Evolutionary conservation across 2,888 invertebrate species (phyloP).

Genomic region (Notodonta ziczac): DNA sequence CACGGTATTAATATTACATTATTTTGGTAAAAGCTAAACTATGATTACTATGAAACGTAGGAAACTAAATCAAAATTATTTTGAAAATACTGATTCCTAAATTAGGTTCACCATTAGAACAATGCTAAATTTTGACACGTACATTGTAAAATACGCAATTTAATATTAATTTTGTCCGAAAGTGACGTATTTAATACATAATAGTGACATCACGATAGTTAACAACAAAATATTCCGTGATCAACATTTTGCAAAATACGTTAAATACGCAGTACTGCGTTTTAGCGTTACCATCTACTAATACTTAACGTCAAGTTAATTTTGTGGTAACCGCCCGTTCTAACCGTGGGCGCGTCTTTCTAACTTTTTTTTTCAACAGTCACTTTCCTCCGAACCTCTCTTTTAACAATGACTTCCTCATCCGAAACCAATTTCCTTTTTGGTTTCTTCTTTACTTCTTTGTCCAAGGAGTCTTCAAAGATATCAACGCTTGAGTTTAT

Average conservation of each 20-base stretch:
- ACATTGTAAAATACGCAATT: no score
- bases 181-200: no score
- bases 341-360: conserved; percentile 67
- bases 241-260: background rate
- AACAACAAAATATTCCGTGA: background rate
- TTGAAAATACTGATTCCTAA: background rate
- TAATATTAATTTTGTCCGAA: no score
- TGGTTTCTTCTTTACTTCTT: conserved; percentile 65
- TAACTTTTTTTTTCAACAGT: conserved; percentile 60
- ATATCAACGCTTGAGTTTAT: conserved; percentile 72
- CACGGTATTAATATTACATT: conserved; percentile 13
- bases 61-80: background rate
- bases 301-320: conserved; percentile 36
- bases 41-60: background rate
- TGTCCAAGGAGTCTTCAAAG: conserved; percentile 75
- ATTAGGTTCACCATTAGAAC: background rate
- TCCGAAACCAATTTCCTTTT: conserved; percentile 64
- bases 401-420: conserved; percentile 64
- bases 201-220: background rate
- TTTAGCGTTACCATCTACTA: background rate
- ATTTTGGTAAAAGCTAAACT: background rate
- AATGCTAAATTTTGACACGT: background rate
- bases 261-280: background rate
- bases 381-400: conserved; percentile 68
- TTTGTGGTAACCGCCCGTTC: conserved; percentile 70